A percentile compares a stretch with the other conserved stretches of the same genome.
phyloP scores from a whole-genome alignment of 2,797 vertebrate species.

The Malacoctenus gilli region DNA sequence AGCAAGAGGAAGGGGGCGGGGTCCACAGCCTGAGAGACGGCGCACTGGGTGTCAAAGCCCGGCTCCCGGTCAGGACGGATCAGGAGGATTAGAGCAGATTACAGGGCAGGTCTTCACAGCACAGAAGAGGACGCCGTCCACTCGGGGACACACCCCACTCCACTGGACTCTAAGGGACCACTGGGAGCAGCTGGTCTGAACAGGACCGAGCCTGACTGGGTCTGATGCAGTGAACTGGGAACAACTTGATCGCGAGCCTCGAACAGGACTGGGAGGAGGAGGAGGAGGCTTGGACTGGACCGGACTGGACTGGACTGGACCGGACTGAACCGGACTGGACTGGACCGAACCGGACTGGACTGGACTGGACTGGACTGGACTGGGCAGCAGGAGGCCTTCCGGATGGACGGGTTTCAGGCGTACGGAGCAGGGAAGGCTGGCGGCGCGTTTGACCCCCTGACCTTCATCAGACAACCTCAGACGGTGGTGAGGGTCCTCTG shows the following conservation, averaged over 20 bases:
- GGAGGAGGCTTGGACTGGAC: background rate
- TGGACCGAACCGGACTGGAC: background rate
- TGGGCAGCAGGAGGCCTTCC: no score
- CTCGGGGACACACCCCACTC: background rate
- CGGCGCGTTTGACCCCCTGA: slow-evolving; percentile 39
- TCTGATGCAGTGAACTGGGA: no score
- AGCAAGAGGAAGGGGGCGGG: background rate
- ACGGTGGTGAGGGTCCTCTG: slow-evolving; percentile 49
- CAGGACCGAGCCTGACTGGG: background rate
- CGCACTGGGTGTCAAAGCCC: slow-evolving; percentile 2
- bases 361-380: slow-evolving; percentile 2
- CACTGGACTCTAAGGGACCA: background rate
- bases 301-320: background rate
- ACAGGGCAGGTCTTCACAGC: slow-evolving; percentile 28
- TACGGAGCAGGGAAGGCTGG: slow-evolving; percentile 52
- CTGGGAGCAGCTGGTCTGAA: background rate
- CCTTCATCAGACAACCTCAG: slow-evolving; percentile 56
- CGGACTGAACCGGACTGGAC: background rate
- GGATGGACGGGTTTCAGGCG: slow-evolving; percentile 50
- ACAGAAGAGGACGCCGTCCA: slow-evolving; percentile 15
- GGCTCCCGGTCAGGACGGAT: background rate
- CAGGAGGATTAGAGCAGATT: slow-evolving; percentile 57
- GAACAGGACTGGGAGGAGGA: no score
- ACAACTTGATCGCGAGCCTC: no score
- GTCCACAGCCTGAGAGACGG: slow-evolving; percentile 8